Percentiles rank a stretch among this genome's conserved stretches.
These are phyloP conservation scores for Stictocephala bisonia DNA, from an alignment of 2,888 invertebrate genomes.

Conservation along the genomic window DNA sequence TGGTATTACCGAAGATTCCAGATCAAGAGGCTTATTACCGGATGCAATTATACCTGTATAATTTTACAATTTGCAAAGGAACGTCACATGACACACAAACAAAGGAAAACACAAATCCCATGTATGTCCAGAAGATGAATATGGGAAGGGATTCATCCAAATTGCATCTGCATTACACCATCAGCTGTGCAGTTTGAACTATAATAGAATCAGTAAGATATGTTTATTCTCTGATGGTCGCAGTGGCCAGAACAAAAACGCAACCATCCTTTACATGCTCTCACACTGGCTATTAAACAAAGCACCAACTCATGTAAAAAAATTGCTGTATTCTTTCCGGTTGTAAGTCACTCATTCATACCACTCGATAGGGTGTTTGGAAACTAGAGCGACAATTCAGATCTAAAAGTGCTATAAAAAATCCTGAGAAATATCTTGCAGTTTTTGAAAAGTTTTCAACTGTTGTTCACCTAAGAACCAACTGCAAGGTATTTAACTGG, in stretches of 20 bases:
- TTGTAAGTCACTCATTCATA: slow-evolving; percentile 59
- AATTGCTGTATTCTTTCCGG: slow-evolving; percentile 57
- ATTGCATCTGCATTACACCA: slow-evolving; percentile 22
- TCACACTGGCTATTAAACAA: slow-evolving; percentile 54
- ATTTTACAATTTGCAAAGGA: slow-evolving; percentile 34
- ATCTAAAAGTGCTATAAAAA: no score
- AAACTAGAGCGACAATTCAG: no score
- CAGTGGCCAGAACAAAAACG: slow-evolving; percentile 59
- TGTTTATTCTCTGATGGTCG: slow-evolving; percentile 40
- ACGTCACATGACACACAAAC: slow-evolving; percentile 10
- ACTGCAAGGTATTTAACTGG: no score
- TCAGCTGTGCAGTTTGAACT: neutral
- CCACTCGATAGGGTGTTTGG: slow-evolving; percentile 59
- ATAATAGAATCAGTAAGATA: neutral
- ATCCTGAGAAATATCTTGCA: no score
- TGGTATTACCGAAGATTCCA: neutral
- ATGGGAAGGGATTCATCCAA: slow-evolving; percentile 1
- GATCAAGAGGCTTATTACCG: neutral
- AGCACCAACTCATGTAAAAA: slow-evolving; percentile 48
- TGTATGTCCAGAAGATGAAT: neutral
- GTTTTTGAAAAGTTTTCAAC: no score
- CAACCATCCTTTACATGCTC: slow-evolving; percentile 58
- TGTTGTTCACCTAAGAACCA: no score
- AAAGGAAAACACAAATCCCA: neutral
- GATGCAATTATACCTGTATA: slow-evolving; percentile 11